Evolutionary conservation across 2,888 invertebrate genomes (phyloP), one percentile per base, ranked within the genome.

Genomic region (Himalopsyche japonica): DNA sequence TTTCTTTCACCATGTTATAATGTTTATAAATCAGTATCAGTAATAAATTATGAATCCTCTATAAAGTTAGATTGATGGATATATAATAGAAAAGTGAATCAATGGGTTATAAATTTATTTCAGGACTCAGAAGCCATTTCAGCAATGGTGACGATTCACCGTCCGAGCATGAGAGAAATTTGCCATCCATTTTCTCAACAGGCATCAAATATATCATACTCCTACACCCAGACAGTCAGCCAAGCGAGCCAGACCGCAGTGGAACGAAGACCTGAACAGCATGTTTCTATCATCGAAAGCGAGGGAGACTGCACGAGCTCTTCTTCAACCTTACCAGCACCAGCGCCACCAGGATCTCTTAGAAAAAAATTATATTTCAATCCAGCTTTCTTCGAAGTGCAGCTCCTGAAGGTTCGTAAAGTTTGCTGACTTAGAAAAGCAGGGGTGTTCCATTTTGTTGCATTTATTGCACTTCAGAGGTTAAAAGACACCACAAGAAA

Each of bases 341-440:
- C 1, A 88, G 87, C 82, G 77, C 90, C 8, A 90, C 89, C 80
- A 92, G 93, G 32, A 90, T 91, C 6, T 91, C 91, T 3, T 8
- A 92, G 97, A 84, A 94, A 95, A 88, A 97, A 97, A 89, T 91
- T 97, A 4, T 97, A 97, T 89, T 97, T 97, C 88, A 97, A 97
- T 90, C 97, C 97, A 0, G 97, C 97, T 0, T 98, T 97, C 90
- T 97, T 98, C 88, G 98, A 98, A 90, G 95, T 95, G 0, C 97
- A 97, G 89, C 91, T 96, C 86, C 91, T 98, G 81, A 93, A 95
- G 93, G 97, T 97, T 92, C 92, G 47, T 76, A 24, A 0, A 1
- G 27, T n/a, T 30, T 30, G 7, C 12, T 5, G 18, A 20, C 12
- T 3, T 76, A 3, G 20, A n/a, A 34, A 5, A 34, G 30, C 6